A percentile compares a stretch with the other conserved stretches of the same genome.
Conservation (phyloP, 2,888 invertebrate species). For the Ectropis crepuscularia region DNA sequence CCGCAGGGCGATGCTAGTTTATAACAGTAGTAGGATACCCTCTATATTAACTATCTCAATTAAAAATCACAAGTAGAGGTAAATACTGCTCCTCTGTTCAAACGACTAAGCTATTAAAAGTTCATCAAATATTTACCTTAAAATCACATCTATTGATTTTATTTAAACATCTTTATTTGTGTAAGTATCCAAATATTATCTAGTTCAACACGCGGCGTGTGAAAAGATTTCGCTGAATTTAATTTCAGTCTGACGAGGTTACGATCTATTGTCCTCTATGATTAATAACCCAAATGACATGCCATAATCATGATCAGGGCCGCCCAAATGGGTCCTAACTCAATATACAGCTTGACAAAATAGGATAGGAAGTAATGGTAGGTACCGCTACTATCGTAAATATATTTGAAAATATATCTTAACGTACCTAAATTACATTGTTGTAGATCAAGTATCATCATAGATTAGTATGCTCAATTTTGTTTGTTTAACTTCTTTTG, state of each 20-base stretch:
- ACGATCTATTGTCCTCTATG: slow-evolving; percentile 1
- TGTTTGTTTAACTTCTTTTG: no score
- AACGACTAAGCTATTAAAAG: slow-evolving; percentile 7
- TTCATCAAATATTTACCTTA: slow-evolving; percentile 6
- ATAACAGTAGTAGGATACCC: background rate
- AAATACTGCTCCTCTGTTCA: background rate
- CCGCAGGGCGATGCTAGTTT: background rate
- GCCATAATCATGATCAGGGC: background rate
- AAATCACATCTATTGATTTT: slow-evolving; percentile 1
- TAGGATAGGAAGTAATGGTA: no score
- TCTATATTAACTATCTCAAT: background rate
- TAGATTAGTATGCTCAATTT: no score
- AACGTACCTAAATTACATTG: no score
- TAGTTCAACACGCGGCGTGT: background rate
- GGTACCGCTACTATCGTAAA: no score
- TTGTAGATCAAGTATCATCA: no score
- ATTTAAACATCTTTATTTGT: background rate
- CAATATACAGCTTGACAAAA: no score
- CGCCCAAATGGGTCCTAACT: background rate
- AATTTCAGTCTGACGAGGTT: background rate
- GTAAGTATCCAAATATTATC: background rate
- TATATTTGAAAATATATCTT: no score
- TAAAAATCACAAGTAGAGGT: background rate
- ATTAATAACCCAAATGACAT: slow-evolving; percentile 11
- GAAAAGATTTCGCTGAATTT: background rate